Evolutionary conservation across 2,797 vertebrate genomes (phyloP), one percentile per base, ranked within the genome.

Genomic region (Lerista edwardsae): DNA sequence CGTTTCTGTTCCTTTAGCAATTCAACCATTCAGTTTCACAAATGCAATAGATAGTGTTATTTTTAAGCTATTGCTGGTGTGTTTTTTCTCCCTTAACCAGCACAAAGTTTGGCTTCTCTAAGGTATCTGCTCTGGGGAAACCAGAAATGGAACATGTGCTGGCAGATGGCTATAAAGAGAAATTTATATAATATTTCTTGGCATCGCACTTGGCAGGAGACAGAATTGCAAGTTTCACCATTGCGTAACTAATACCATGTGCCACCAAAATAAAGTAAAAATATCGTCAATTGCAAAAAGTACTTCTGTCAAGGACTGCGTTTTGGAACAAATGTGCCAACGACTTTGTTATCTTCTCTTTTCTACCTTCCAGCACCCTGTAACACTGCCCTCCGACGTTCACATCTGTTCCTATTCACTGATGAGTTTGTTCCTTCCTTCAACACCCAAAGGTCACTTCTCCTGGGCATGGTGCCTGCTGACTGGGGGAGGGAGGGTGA

Each of bases 401-500:
- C 83, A 88, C 87, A 87, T 75, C 85, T 78, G 59, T 84, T 82
- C 87, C 59, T 34, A 68, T 87, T 87, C 88, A 75, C 80, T 73
- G 87, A 94, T 69, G 44, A 93, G 93, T 92, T 93, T 86, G 93
- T 91, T 94, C 90, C 91, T 90, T 80, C 74, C 84, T 4, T 84
- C 2, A 80, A 88, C 88, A 39, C 65, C 88, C 34, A 61, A 92
- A 93, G 89, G 93, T 87, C 76, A 87, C 86, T 93, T 93, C 94
- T 94, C 93, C 55, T 23, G 88, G 95, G 93, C 62, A 93, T 84
- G 91, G 91, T 90, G 88, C 82, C 87, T 94, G 88, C 85, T 75
- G 91, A 88, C 4, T 17, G 51, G 51, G 51, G 51, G 51, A 3
- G 14, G 47, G 47, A 93, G 93, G 94, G 93, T 89, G 94, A 91